Evolutionary conservation across 2,797 vertebrate species (phyloP).

Genomic region (Anas georgica): DNA sequence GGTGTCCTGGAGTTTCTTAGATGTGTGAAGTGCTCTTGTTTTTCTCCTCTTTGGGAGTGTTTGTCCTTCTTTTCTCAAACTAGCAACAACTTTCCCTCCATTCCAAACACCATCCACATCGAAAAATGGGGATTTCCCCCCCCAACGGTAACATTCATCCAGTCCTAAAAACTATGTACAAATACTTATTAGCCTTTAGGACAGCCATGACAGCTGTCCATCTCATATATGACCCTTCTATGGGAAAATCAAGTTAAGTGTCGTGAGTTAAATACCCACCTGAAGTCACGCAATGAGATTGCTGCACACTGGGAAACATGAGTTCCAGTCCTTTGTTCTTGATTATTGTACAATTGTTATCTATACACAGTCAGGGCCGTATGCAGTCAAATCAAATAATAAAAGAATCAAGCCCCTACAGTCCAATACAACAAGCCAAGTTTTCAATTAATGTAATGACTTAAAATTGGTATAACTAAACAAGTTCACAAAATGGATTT

Average conservation of each 20-base stretch:
- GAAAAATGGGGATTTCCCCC: not conserved
- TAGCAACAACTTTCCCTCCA: not conserved
- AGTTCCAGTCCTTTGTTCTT: not conserved
- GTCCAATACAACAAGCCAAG: not conserved
- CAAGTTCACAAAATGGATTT: constrained; percentile 63
- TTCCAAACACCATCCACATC: not conserved
- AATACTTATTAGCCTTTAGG: not conserved
- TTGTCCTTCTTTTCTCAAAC: not conserved
- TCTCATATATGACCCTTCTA: not conserved
- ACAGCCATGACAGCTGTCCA: not conserved
- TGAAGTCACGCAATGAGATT: not conserved
- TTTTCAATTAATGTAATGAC: constrained; percentile 52
- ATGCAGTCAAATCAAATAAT: not conserved
- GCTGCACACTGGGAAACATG: not conserved
- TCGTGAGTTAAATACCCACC: accelerated
- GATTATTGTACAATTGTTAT: not conserved
- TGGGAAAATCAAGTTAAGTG: not conserved
- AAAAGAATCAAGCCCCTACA: not conserved
- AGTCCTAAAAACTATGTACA: not conserved
- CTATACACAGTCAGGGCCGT: not conserved
- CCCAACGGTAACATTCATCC: accelerated
- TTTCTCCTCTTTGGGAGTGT: not conserved
- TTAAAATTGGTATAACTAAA: constrained; percentile 60
- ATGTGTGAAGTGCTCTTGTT: not conserved
- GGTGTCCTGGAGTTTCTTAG: not conserved